Percentiles rank a stretch among this genome's conserved stretches.
Conservation (phyloP, 2,113 vertebrate species). For the Brachyistius frenatus region DNA sequence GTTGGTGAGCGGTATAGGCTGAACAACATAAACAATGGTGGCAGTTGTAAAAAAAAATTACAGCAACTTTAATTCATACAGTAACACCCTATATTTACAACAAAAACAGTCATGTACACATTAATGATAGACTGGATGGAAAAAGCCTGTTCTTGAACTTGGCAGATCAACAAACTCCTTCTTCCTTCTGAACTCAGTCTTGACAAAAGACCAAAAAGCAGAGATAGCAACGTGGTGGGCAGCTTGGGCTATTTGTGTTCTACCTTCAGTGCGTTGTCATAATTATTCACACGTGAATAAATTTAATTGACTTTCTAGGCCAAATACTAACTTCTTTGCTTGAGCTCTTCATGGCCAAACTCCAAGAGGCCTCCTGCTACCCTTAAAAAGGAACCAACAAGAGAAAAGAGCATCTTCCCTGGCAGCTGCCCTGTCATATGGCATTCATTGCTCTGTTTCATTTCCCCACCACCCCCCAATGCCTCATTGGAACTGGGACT, state of each 20-base stretch:
- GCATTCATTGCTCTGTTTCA: slow-evolving; percentile 60
- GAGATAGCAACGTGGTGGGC: slow-evolving; percentile 24
- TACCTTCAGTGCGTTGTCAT: slow-evolving; percentile 38
- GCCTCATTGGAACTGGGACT: slow-evolving; percentile 54
- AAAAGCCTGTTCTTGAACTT: slow-evolving; percentile 25
- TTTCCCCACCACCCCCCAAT: slow-evolving; percentile 48
- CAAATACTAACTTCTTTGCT: slow-evolving; percentile 46
- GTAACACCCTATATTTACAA: not conserved
- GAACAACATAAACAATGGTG: not conserved
- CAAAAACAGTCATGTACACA: not conserved
- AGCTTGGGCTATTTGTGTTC: slow-evolving; percentile 28
- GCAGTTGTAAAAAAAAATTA: not conserved
- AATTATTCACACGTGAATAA: slow-evolving; percentile 44
- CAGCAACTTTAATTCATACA: slow-evolving; percentile 6
- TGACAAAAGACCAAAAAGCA: slow-evolving; percentile 38
- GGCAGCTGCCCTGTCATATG: slow-evolving; percentile 77
- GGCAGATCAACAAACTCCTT: slow-evolving; percentile 30
- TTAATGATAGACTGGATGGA: not conserved
- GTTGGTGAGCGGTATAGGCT: not conserved
- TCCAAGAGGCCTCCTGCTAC: slow-evolving; percentile 43
- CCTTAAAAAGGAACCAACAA: slow-evolving; percentile 46
- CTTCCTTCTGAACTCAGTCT: slow-evolving; percentile 21
- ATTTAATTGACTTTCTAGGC: slow-evolving; percentile 64
- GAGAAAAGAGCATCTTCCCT: slow-evolving; percentile 54
- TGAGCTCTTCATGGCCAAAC: slow-evolving; percentile 37